These are phyloP conservation scores for Carlito syrichta DNA, from an alignment of 2,113 vertebrate genomes.

Conservation along the genomic window DNA sequence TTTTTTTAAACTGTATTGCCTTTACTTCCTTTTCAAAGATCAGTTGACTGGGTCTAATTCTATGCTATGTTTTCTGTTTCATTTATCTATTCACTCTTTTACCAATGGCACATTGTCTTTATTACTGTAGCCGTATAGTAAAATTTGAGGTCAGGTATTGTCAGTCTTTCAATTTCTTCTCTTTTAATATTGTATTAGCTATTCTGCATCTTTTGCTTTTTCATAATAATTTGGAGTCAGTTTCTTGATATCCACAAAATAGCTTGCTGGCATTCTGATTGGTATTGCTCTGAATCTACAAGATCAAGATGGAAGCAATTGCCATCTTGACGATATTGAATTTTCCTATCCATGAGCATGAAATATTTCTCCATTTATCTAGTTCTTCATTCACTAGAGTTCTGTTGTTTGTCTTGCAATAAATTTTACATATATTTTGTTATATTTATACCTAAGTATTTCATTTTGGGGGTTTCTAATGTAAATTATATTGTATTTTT, in stretches of 20 bases:
- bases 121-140: too few relatives aligned
- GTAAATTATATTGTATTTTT: not conserved
- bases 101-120: not conserved
- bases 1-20: too few relatives aligned
- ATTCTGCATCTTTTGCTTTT: not conserved
- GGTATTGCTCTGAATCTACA: not conserved
- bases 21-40: not conserved
- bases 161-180: not conserved
- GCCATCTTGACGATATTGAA: not conserved
- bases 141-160: too few relatives aligned
- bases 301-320: not conserved
- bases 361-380: not conserved
- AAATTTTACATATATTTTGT: not conserved
- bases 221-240: too few relatives aligned
- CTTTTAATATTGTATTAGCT: not conserved
- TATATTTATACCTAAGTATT: not conserved
- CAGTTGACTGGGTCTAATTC: not conserved
- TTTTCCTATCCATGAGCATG: not conserved
- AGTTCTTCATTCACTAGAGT: not conserved
- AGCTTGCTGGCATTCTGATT: not conserved
- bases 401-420: not conserved
- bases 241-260: not conserved
- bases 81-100: not conserved
- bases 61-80: not conserved
- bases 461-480: not conserved